These are phyloP conservation scores for Parapsyche elsis DNA, from an alignment of 1,140 invertebrate species.

Conservation along the genomic window DNA sequence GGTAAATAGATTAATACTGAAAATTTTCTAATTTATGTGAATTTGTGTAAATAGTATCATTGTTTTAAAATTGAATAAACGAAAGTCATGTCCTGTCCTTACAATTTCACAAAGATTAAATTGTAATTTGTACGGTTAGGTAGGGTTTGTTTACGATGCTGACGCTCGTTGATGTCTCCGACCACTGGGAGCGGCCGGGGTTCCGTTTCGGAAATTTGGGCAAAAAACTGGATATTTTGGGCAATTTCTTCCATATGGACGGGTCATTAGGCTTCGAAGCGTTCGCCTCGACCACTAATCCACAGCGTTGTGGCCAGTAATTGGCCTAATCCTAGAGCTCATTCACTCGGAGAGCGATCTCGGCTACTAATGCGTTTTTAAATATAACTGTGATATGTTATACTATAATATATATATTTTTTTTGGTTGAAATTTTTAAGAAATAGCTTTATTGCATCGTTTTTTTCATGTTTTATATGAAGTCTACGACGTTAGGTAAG, in stretches of 20 bases:
- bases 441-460: slow-evolving; percentile 49
- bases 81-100: too few species aligned
- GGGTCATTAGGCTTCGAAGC: slow-evolving; percentile 26
- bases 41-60: too few species aligned
- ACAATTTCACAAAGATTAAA: too few species aligned
- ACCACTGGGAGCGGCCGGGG: background rate
- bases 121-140: background rate
- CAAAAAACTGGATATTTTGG: background rate
- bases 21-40: too few species aligned
- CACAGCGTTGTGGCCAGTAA: slow-evolving; percentile 35
- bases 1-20: too few species aligned
- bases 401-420: slow-evolving; percentile 49
- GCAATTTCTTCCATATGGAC: slow-evolving; percentile 30
- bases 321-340: slow-evolving; percentile 47
- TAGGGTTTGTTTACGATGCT: background rate
- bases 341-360: slow-evolving; percentile 45
- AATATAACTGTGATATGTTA: slow-evolving; percentile 55
- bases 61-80: too few species aligned
- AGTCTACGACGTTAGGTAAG: background rate
- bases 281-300: slow-evolving; percentile 39
- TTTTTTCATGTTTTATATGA: slow-evolving; percentile 15
- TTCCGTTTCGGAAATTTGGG: background rate
- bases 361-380: slow-evolving; percentile 55
- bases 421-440: slow-evolving; percentile 52
- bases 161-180: background rate